Evolutionary conservation across 1,140 invertebrate genomes (phyloP).

Genomic region (Drosophila malerkotliana): DNA sequence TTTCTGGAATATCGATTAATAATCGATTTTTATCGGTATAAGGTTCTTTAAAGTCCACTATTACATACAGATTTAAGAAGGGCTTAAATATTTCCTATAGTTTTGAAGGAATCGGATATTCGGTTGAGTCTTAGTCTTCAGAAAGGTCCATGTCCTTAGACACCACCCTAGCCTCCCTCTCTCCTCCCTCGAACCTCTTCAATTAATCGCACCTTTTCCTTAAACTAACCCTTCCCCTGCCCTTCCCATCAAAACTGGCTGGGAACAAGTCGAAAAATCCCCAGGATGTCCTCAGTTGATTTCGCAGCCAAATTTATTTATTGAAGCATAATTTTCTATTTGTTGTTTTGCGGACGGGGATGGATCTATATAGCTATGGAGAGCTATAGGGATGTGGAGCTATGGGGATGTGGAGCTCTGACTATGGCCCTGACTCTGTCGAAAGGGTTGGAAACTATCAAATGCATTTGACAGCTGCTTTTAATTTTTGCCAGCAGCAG

Average conservation of each 20-base stretch:
- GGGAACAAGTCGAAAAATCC: conserved; percentile 61
- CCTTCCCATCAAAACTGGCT: conserved; percentile 50
- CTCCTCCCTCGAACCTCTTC: conserved; percentile 43
- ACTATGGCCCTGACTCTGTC: no score
- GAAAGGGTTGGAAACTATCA: conserved; percentile 56
- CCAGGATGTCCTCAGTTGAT: conserved; percentile 22
- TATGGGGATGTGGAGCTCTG: background rate
- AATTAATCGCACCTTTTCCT: conserved; percentile 82
- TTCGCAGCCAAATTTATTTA: conserved; percentile 67
- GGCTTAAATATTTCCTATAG: background rate
- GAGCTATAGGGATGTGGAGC: no score
- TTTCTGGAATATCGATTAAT: no score
- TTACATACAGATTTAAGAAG: no score
- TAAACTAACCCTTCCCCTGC: conserved; percentile 9
- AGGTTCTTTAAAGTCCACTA: no score
- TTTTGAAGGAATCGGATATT: background rate
- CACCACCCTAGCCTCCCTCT: background rate
- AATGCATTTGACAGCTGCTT: conserved; percentile 78
- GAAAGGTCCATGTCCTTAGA: background rate
- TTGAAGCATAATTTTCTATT: conserved; percentile 78
- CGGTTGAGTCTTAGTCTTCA: no score
- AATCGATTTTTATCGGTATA: no score
- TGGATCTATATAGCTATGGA: background rate
- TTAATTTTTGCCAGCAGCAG: conserved; percentile 54
- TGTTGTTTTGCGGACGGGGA: conserved; percentile 49